Base-by-base conservation (phyloP, 2,888 invertebrate species). In the Parnassius apollo region DNA sequence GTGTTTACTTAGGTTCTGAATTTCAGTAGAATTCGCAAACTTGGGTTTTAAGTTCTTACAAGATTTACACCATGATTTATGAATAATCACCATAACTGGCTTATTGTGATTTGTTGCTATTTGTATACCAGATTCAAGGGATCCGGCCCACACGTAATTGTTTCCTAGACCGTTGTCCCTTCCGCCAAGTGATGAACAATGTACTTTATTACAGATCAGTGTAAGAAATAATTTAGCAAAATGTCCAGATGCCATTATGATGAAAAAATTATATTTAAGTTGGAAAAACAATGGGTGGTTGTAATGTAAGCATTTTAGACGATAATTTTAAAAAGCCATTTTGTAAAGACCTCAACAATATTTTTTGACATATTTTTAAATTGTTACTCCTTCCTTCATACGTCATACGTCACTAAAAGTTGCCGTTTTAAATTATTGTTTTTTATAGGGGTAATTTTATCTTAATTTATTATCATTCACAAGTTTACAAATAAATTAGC, bases 51-150 rank as follows among this genome's bases (percentile, higher is more conserved):
- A 80, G 58, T 92, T 93, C 79, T 93, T 93, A 74, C 95, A 95
- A 2, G 94, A 93, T 2, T 93, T 89, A 77, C 95, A 95, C 93
- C 94, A 94, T 0, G 93, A 88, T 75, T 94, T 95, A 76, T 95
- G 94, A 45, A 95, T 93, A 2, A 95, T 85, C 1, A 95, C 78
- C 93, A 95, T 94, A 50, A 94, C 75, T 0, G 95, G 94, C 73
- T 94, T 95, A 58, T 81, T 78, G 65, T 89, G 90, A 66, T 83
- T 75, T 2, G 77, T 75, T 4, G 90, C 91, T 65, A 87, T 85
- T 68, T 82, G 81, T 35, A 89, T 60, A 12, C 89, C 92, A 0
- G 88, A 88, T 65, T 90, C 86, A 49, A 92, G 69, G 1, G 89
- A 88, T n/a, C 83, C 83, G 9, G 88, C 90, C 92, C 92, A 92